Base-by-base conservation (phyloP, 1,140 invertebrate species). In the Cataglyphis hispanica region DNA sequence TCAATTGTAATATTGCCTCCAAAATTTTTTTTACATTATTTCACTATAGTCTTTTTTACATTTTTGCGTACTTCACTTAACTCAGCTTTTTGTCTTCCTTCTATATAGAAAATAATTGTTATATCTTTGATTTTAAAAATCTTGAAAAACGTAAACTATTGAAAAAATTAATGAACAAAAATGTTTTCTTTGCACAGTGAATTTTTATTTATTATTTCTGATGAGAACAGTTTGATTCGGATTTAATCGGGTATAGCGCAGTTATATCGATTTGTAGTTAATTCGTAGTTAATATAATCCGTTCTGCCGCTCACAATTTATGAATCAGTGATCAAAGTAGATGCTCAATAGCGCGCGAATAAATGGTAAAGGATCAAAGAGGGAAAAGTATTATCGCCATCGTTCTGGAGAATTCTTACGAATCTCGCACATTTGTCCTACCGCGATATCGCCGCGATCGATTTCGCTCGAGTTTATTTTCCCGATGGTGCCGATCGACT, bases 381-480 rank as follows among this genome's bases (percentile, higher is more conserved):
- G n/a, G 78, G 10, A 60, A 60, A 43, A n/a, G 6, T 31, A 70
- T 66, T 13, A 37, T 40, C 16, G 22, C 25, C 43, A 56, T 70
- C 37, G 37, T 60, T 60, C 22, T 46, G n/a, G 34, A 31, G 53
- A 72, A 74, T 60, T 43, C 37, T 27, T 61, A 19, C 22, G 53
- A 83, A 70, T 69, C 46, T 31, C 13, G 37, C 53, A n/a, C 37
- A 43, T 61, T 72, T 83, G 53, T 72, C 34, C 53, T 2, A 10
- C 10, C 64, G 31, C 37, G 64, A 80, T 80, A 80, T 80, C 77
- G 37, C 22, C 34, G 46, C 63, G 46, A 80, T 83, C 78, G 78
- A 83, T 83, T 72, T 72, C 53, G 66, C 46, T 43, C 53, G 53
- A 72, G 67, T 72, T 83, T 83, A 83, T 83, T 16, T 50, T 60